phyloP scores from a whole-genome alignment of 2,113 vertebrate genomes.

The Solea solea region DNA sequence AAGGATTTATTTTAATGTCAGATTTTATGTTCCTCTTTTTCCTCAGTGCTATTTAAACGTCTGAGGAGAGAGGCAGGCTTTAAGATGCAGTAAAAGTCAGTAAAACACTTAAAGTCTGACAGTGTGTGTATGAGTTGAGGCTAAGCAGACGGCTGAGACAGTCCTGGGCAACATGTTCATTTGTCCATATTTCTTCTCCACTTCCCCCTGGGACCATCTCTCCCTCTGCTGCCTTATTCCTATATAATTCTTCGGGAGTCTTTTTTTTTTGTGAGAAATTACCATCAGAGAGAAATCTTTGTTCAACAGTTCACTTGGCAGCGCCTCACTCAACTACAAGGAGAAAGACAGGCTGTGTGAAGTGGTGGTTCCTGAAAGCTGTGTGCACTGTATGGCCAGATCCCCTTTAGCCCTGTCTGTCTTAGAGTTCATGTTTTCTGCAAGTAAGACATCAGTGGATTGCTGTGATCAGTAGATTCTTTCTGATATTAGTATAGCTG shows the following conservation, averaged over 20 bases:
- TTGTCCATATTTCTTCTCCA: conserved; percentile 76
- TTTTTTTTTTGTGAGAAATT: conserved; percentile 58
- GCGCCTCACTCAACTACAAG: conserved; percentile 59
- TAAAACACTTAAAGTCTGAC: conserved; percentile 42
- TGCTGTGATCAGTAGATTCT: conserved; percentile 8
- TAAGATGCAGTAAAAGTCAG: conserved; percentile 39
- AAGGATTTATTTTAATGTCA: conserved; percentile 3
- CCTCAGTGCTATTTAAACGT: conserved; percentile 13
- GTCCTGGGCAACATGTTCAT: conserved; percentile 73
- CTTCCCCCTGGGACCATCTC: conserved; percentile 54
- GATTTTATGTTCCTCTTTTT: not conserved
- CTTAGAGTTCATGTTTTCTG: not conserved
- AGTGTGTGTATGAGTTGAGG: conserved; percentile 47
- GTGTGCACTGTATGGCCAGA: conserved; percentile 3
- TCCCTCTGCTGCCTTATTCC: conserved; percentile 76
- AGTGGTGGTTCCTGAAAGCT: conserved; percentile 25
- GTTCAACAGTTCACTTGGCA: conserved; percentile 74
- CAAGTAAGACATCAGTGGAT: conserved; percentile 5
- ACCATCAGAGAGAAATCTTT: conserved; percentile 76
- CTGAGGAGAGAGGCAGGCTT: conserved; percentile 14
- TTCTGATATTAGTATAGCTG: not conserved
- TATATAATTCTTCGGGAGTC: conserved; percentile 63
- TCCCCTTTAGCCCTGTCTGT: conserved; percentile 18
- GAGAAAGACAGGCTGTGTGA: conserved; percentile 40
- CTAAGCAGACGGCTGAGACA: conserved; percentile 65